Conservation (phyloP, 2,888 invertebrate genomes). For the Pachycephus smyrnensis region DNA sequence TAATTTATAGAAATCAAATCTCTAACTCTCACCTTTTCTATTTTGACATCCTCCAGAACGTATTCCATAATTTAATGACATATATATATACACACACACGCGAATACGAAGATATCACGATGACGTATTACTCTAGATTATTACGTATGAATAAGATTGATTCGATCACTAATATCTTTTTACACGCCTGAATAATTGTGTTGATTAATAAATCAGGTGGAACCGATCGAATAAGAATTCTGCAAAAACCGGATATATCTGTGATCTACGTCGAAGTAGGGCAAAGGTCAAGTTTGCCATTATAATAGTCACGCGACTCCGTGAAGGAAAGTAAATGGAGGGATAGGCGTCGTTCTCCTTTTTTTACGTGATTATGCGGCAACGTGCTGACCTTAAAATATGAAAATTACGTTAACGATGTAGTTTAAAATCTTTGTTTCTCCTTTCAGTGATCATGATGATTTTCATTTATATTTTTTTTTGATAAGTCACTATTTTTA, state of each 20-base stretch:
- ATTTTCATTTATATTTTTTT: not conserved
- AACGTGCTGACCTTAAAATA: not conserved
- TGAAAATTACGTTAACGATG: not conserved
- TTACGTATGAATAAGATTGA: too few species aligned
- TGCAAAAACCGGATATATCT: not conserved
- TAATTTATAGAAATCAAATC: not conserved
- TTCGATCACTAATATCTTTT: not conserved
- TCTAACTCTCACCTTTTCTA: too few species aligned
- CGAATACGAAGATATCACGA: too few species aligned
- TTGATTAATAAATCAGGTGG: too few species aligned
- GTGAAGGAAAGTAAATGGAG: not conserved
- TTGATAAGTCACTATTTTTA: not conserved
- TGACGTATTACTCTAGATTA: too few species aligned
- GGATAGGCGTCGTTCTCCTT: not conserved
- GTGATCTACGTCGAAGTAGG: not conserved
- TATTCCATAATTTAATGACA: too few species aligned
- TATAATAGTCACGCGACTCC: not conserved
- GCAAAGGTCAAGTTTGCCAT: not conserved
- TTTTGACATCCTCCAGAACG: too few species aligned
- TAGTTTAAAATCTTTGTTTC: not conserved
- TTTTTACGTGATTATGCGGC: not conserved
- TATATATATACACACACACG: too few species aligned
- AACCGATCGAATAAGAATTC: not conserved
- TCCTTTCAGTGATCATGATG: not conserved
- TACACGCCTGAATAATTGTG: not conserved